A percentile compares a stretch with the other conserved stretches of the same genome.
Evolutionary conservation across 2,113 vertebrate genomes (phyloP).

Genomic region (Petaurus breviceps): DNA sequence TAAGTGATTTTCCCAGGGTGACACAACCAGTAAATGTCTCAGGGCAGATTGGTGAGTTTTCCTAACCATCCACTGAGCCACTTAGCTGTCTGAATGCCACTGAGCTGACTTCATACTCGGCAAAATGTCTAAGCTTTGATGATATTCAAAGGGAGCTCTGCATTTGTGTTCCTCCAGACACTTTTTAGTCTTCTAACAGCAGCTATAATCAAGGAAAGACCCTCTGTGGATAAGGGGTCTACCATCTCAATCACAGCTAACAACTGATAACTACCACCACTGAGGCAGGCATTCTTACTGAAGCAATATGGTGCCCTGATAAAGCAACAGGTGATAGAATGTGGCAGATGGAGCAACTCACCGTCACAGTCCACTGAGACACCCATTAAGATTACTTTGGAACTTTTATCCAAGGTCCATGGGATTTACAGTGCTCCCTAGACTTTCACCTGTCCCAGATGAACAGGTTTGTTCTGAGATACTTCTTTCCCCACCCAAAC

Average conservation of each 20-base stretch:
- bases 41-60: too few species aligned
- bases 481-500: background rate
- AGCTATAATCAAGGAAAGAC: background rate
- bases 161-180: background rate
- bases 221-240: background rate
- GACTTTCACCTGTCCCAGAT: background rate
- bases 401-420: background rate
- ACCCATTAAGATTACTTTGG: background rate
- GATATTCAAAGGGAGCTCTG: background rate
- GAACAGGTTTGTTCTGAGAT: background rate
- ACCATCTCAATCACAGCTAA: background rate
- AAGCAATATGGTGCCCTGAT: background rate
- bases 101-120: background rate
- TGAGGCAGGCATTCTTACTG: background rate
- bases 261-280: background rate
- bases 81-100: too few species aligned
- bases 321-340: background rate
- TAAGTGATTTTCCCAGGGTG: too few species aligned
- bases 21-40: too few species aligned
- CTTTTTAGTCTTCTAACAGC: background rate
- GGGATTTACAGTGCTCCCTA: background rate
- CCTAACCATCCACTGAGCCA: too few species aligned
- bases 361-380: background rate
- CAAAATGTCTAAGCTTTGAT: background rate
- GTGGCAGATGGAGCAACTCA: background rate